Percentiles rank a stretch among this genome's conserved stretches.
phyloP scores from a whole-genome alignment of 2,797 vertebrate species.

The Chrosomus eos region DNA sequence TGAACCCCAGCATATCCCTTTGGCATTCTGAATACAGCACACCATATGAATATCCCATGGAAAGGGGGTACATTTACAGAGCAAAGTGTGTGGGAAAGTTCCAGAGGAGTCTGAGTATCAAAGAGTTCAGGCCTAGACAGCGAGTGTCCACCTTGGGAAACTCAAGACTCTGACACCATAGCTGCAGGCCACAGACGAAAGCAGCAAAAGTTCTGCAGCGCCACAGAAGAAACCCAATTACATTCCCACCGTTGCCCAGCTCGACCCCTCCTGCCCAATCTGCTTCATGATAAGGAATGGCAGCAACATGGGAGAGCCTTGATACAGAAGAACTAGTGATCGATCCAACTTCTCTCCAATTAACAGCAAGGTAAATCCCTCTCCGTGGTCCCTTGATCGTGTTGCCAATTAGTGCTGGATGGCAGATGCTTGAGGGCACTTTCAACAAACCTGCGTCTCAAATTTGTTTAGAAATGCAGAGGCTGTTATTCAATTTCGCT shows the following conservation, averaged over 20 bases:
- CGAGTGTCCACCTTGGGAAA: slow-evolving; percentile 30
- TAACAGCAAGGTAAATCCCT: slow-evolving; percentile 58
- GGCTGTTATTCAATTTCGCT: slow-evolving; percentile 40
- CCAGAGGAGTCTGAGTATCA: slow-evolving; percentile 26
- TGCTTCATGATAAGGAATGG: slow-evolving; percentile 51
- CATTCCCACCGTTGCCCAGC: slow-evolving; percentile 42
- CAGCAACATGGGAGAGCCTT: slow-evolving; percentile 41
- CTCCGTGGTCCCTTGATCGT: slow-evolving; percentile 38
- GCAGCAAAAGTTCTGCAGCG: slow-evolving; percentile 33
- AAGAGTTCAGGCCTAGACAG: slow-evolving; percentile 3
- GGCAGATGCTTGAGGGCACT: slow-evolving; percentile 42
- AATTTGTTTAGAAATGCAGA: slow-evolving; percentile 50
- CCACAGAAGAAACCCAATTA: slow-evolving; percentile 58
- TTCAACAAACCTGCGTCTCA: slow-evolving; percentile 52
- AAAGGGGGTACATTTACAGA: slow-evolving; percentile 26
- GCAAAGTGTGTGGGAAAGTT: slow-evolving; percentile 23
- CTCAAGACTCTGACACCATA: slow-evolving; percentile 23
- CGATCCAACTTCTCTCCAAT: slow-evolving; percentile 58
- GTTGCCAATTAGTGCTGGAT: slow-evolving; percentile 58
- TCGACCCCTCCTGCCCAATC: slow-evolving; percentile 40
- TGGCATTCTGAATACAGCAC: slow-evolving; percentile 1
- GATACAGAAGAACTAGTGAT: slow-evolving; percentile 50
- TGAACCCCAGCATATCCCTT: slow-evolving; percentile 21
- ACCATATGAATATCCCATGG: not conserved
- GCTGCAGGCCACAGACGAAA: slow-evolving; percentile 36